Conservation (phyloP, 1,140 invertebrate genomes). For the Aleiodes sp. region DNA sequence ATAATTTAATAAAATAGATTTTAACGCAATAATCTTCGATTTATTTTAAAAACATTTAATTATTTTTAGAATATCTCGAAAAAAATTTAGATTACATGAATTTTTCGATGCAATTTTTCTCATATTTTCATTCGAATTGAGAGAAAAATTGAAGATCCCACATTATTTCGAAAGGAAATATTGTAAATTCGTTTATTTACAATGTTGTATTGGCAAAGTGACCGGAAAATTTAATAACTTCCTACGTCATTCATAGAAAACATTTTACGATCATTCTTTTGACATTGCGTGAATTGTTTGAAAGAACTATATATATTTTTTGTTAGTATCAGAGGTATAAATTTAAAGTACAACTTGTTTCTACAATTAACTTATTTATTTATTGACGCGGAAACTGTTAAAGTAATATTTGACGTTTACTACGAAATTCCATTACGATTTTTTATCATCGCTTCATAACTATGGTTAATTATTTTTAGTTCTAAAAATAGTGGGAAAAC, state of each 20-base stretch:
- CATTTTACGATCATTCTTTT: constrained; percentile 23
- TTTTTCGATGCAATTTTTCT: too few species aligned
- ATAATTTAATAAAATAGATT: too few species aligned
- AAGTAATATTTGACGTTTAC: not conserved
- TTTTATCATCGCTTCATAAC: not conserved
- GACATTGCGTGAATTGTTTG: not conserved
- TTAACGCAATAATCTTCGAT: too few species aligned
- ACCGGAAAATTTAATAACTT: constrained; percentile 12
- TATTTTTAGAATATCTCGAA: too few species aligned
- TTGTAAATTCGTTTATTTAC: too few species aligned
- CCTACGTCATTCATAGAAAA: constrained; percentile 25
- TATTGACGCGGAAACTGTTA: constrained; percentile 1
- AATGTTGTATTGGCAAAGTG: not conserved
- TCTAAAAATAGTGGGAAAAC: too few species aligned
- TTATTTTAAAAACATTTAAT: too few species aligned
- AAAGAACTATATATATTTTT: not conserved
- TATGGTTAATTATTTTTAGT: too few species aligned
- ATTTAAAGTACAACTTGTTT: not conserved
- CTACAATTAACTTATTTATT: constrained; percentile 18
- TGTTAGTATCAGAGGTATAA: not conserved
- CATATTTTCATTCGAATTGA: too few species aligned
- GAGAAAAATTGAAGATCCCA: too few species aligned
- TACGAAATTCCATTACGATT: not conserved
- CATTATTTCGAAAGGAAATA: too few species aligned
- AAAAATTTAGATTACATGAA: too few species aligned